Evolutionary conservation across 2,797 vertebrate genomes (phyloP), one percentile per base, ranked within the genome.

Genomic region (Enteromius radiatus): DNA sequence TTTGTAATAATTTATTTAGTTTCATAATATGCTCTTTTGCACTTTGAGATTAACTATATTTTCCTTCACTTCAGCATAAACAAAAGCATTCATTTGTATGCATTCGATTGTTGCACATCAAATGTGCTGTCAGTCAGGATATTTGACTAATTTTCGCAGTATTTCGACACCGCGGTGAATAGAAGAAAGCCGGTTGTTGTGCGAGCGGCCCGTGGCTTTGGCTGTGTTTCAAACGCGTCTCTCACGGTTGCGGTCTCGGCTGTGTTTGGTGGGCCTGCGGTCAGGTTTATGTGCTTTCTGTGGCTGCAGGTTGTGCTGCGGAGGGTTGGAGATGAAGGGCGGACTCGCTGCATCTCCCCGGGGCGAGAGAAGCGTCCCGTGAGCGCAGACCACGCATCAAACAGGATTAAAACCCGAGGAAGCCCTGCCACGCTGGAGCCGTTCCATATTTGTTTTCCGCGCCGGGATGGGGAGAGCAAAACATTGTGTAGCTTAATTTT

Each of bases 341-440:
- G 36, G 47, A 70, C 49, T 56, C 73, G 31, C 63, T 75, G 61
- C 38, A 54, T 76, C 41, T 71, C 80, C 82, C 82, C n/a, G 74
- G 74, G 76, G 73, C 78, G 38, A 65, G 75, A 80, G 70, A 84
- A 23, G 23, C 73, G 26, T 67, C 82, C 84, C 76, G 41, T 67
- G 45, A 64, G 79, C 54, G 36, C 64, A 80, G 82, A 68, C 80
- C 77, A 82, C 52, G 81, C 85, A 88, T 89, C 81, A 86, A 83
- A 86, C 68, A 63, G 87, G 88, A 88, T 88, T 87, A 83, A 87
- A 84, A 73, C 59, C 67, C 54, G 73, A 84, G 81, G 83, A 87
- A 79, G 82, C 76, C 38, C 70, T 78, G 82, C 79, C 77, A 71
- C 23, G 52, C 69, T 86, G 86, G 85, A 88, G 71, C 54, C 59